phyloP scores from a whole-genome alignment of 2,113 vertebrate species.

The Poecilia latipinna region DNA sequence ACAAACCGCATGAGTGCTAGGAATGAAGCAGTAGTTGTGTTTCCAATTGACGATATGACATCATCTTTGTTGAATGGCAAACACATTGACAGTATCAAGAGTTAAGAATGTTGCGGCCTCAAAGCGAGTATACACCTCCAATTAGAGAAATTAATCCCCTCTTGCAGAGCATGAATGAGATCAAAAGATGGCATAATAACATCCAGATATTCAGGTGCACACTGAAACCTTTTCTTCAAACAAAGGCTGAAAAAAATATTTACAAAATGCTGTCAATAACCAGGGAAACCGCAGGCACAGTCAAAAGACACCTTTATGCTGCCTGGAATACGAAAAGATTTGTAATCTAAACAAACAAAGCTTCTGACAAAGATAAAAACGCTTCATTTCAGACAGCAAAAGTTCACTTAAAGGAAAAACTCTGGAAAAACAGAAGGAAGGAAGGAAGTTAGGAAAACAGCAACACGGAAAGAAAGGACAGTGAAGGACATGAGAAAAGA shows the following conservation, averaged over 20 bases:
- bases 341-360: constrained; percentile 54
- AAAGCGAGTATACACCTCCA: constrained; percentile 38
- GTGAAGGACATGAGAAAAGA: too few relatives aligned
- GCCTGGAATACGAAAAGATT: constrained; percentile 42
- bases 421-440: background rate
- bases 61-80: constrained; percentile 41
- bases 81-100: constrained; percentile 50
- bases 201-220: constrained; percentile 60
- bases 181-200: constrained; percentile 46
- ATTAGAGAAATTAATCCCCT: constrained; percentile 37
- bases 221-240: background rate
- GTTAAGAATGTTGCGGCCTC: constrained; percentile 35
- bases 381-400: background rate
- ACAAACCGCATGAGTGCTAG: constrained; percentile 1
- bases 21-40: constrained; percentile 18
- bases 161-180: constrained; percentile 34
- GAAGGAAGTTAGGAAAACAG: too few relatives aligned
- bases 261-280: background rate
- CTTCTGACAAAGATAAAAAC: constrained; percentile 40
- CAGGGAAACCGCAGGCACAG: constrained; percentile 21
- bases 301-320: constrained; percentile 42
- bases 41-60: constrained; percentile 34
- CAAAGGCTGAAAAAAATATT: constrained; percentile 15
- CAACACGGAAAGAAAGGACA: too few relatives aligned
- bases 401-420: background rate